These are phyloP conservation scores for Notamacropus eugenii DNA, from an alignment of 2,797 vertebrate species.

Conservation along the genomic window DNA sequence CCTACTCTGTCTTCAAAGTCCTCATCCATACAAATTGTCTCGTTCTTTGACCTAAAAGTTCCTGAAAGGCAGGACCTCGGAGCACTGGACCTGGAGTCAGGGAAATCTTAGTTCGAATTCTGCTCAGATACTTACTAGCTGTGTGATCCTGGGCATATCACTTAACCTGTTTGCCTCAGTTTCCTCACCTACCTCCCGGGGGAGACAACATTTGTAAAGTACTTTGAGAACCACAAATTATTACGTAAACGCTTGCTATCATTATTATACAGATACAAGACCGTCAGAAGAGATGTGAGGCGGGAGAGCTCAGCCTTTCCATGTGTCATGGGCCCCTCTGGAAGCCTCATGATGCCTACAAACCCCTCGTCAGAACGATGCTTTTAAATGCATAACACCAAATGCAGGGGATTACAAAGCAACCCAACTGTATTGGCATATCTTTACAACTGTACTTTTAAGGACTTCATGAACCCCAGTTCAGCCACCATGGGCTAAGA, in stretches of 20 bases:
- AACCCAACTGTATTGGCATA: fast-evolving
- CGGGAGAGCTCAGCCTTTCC: background rate
- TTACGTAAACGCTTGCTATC: no score
- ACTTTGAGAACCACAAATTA: background rate
- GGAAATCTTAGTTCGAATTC: background rate
- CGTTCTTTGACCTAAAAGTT: background rate
- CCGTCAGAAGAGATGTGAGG: background rate
- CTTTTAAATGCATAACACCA: background rate
- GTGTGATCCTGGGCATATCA: background rate
- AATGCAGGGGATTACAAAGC: background rate
- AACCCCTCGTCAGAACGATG: background rate
- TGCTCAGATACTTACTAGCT: background rate
- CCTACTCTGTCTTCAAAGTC: background rate
- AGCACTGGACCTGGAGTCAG: background rate
- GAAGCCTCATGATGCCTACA: background rate
- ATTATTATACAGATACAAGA: background rate
- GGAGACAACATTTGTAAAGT: background rate
- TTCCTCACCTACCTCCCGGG: background rate
- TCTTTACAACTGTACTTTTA: background rate
- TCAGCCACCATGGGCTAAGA: background rate
- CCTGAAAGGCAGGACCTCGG: background rate
- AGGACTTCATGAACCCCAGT: fast-evolving
- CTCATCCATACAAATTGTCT: background rate
- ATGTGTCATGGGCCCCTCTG: background rate
- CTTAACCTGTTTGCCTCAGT: background rate